Conservation (phyloP, 1,140 invertebrate species). For the Bombus picipes region DNA sequence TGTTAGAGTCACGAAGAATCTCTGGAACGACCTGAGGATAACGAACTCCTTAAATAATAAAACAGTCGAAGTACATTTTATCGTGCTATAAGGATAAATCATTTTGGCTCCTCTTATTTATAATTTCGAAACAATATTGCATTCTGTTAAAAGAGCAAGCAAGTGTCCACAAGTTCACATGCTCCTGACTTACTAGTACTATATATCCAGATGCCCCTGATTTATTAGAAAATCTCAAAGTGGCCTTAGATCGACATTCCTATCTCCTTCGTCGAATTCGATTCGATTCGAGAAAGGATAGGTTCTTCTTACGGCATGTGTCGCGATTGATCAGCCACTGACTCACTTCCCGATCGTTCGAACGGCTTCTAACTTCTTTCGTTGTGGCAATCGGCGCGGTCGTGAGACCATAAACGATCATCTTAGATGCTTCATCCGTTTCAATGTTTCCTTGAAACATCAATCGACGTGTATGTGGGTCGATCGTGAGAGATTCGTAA, state of each 20-base stretch:
- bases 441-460: neutral
- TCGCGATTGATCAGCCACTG: slow-evolving; percentile 2
- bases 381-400: neutral
- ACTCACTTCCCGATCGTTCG: slow-evolving; percentile 27
- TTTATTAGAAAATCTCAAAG: slow-evolving; percentile 6
- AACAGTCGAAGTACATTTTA: no score
- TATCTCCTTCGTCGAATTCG: slow-evolving; percentile 6
- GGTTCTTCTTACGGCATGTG: slow-evolving; percentile 1
- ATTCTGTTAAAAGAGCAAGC: no score
- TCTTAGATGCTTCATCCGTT: no score
- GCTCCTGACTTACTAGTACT: no score
- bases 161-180: no score
- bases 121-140: no score
- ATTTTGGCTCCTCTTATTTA: no score
- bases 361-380: slow-evolving; percentile 2
- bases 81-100: no score
- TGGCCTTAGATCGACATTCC: neutral
- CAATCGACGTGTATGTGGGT: slow-evolving; percentile 12
- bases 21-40: no score
- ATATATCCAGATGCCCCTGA: neutral
- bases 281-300: slow-evolving; percentile 3
- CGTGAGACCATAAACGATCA: slow-evolving; percentile 28
- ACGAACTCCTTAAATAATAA: no score
- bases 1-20: no score
- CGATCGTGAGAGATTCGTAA: neutral